Evolutionary conservation across 2,113 vertebrate genomes (phyloP).

Genomic region (Melanerpes formicivorus): DNA sequence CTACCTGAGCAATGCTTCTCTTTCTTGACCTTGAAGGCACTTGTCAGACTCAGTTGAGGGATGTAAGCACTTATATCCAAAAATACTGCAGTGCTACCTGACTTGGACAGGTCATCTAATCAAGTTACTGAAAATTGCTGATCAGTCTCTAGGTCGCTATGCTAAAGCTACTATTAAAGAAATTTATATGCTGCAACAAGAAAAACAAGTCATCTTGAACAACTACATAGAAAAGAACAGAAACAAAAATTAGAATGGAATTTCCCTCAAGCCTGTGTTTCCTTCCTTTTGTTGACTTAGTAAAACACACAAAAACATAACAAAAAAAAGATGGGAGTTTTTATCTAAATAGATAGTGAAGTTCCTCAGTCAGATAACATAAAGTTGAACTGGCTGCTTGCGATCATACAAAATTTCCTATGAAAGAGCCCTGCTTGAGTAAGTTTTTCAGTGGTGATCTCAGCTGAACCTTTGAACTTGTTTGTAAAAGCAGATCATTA

Average conservation of each 20-base stretch:
- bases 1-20: not conserved
- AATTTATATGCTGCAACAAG: not conserved
- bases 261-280: not conserved
- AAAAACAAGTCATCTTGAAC: not conserved
- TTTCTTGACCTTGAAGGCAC: not conserved
- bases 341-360: not conserved
- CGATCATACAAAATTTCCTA: not conserved
- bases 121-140: not conserved
- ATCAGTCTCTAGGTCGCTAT: not conserved
- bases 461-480: not conserved
- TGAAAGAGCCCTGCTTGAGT: not conserved
- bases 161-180: not conserved
- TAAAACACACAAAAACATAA: not conserved
- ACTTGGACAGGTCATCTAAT: not conserved
- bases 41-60: not conserved
- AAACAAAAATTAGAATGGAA: not conserved
- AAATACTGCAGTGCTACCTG: not conserved
- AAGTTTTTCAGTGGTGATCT: not conserved
- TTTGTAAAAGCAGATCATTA: not conserved
- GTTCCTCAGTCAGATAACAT: not conserved
- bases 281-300: not conserved
- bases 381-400: not conserved
- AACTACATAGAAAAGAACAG: not conserved
- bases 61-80: not conserved
- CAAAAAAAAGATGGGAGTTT: not conserved